These are phyloP conservation scores for Esperia sulphurella DNA, from an alignment of 2,888 invertebrate genomes.

Conservation along the genomic window DNA sequence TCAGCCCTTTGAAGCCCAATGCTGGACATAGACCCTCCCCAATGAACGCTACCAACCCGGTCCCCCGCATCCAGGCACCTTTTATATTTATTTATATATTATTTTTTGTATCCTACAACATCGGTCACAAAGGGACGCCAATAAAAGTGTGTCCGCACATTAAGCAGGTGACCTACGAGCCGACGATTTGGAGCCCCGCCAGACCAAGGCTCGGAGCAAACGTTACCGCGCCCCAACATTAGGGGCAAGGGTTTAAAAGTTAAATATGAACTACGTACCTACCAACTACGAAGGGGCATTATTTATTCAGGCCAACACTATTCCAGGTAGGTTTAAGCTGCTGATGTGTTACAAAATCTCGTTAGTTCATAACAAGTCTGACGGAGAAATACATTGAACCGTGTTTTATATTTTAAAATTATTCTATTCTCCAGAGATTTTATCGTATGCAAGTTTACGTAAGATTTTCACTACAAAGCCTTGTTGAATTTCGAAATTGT, in stretches of 20 bases:
- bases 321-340: background rate
- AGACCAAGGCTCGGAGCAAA: slow-evolving; percentile 44
- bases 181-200: slow-evolving; percentile 56
- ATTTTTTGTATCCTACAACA: background rate
- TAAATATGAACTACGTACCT: slow-evolving; percentile 41
- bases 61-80: too few species aligned
- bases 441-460: too few species aligned
- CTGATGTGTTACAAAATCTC: background rate
- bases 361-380: background rate
- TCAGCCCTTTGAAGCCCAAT: too few species aligned
- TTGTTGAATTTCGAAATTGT: too few species aligned
- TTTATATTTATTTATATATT: too few species aligned
- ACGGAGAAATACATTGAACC: background rate
- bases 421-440: too few species aligned
- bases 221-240: slow-evolving; percentile 46
- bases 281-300: slow-evolving; percentile 19
- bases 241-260: slow-evolving; percentile 45
- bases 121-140: background rate
- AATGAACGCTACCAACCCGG: too few species aligned
- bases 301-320: slow-evolving; percentile 27
- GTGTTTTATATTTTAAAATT: background rate
- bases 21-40: too few species aligned
- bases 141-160: slow-evolving; percentile 53
- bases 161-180: slow-evolving; percentile 60
- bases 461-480: too few species aligned